Evolutionary conservation across 2,797 vertebrate species (phyloP).

Genomic region (Trachurus trachurus): DNA sequence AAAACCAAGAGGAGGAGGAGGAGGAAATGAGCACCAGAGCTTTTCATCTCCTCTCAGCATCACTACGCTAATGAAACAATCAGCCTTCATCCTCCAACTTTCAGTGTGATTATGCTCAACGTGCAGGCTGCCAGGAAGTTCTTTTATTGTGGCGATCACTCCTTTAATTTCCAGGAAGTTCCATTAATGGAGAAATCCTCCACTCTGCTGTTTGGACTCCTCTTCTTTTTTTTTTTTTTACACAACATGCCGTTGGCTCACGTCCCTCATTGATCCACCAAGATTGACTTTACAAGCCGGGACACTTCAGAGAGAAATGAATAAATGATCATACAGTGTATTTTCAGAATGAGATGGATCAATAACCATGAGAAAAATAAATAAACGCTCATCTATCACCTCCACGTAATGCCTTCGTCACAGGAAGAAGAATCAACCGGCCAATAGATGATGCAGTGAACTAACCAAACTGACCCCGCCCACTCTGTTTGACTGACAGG

Average conservation of each 20-base stretch:
- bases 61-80: slow-evolving; percentile 8
- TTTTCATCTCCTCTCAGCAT: not conserved
- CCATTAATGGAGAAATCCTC: not conserved
- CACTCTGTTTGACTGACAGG: not conserved
- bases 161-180: slow-evolving; percentile 13
- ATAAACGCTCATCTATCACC: too few relatives aligned
- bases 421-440: not conserved
- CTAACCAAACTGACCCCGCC: too few relatives aligned
- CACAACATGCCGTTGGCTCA: not conserved
- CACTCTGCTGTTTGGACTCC: not conserved
- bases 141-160: not conserved
- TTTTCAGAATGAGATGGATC: too few relatives aligned
- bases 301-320: not conserved
- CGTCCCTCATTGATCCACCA: not conserved
- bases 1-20: not conserved
- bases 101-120: not conserved
- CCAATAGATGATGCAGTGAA: not conserved
- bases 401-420: too few relatives aligned
- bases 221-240: not conserved
- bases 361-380: too few relatives aligned
- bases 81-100: not conserved
- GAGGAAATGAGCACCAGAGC: not conserved
- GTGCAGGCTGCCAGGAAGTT: not conserved
- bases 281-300: not conserved
- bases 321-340: not conserved